These are phyloP conservation scores for Caenorhabditis afra DNA, from an alignment of 2,888 invertebrate genomes.

Conservation along the genomic window DNA sequence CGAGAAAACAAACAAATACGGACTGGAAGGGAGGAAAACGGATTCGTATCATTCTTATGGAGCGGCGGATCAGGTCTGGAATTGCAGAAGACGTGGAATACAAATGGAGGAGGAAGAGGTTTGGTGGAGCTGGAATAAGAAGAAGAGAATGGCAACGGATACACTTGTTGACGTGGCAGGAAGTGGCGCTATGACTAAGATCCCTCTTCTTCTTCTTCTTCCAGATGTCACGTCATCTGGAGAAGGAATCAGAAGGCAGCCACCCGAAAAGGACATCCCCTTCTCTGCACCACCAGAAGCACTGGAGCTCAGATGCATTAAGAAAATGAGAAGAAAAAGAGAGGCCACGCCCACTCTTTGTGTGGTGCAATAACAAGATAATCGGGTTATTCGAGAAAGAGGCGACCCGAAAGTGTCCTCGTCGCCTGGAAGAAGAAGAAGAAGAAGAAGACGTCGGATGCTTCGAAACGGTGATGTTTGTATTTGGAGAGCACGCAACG, in stretches of 20 bases:
- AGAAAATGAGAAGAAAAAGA: too few species aligned
- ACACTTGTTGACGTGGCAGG: not conserved
- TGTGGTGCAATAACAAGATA: not conserved
- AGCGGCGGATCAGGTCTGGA: not conserved
- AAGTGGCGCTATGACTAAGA: not conserved
- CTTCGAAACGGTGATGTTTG: not conserved
- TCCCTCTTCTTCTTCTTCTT: not conserved
- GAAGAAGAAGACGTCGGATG: too few species aligned
- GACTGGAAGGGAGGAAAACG: not conserved
- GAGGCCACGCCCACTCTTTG: too few species aligned
- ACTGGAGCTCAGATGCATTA: too few species aligned
- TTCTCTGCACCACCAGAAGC: too few species aligned
- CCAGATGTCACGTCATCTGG: not conserved
- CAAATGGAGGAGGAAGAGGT: not conserved
- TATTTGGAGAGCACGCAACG: too few species aligned
- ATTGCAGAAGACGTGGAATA: not conserved
- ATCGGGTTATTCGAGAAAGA: conserved; percentile 3
- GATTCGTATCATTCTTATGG: not conserved
- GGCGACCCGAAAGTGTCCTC: too few species aligned
- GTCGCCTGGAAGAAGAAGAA: too few species aligned
- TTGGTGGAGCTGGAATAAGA: too few species aligned
- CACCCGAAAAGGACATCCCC: too few species aligned
- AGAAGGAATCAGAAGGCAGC: too few species aligned
- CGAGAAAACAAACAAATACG: too few species aligned
- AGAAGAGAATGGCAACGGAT: not conserved